Percentiles rank a stretch among this genome's conserved stretches.
phyloP scores from a whole-genome alignment of 2,797 vertebrate genomes.

The Apogon hyalosoma region DNA sequence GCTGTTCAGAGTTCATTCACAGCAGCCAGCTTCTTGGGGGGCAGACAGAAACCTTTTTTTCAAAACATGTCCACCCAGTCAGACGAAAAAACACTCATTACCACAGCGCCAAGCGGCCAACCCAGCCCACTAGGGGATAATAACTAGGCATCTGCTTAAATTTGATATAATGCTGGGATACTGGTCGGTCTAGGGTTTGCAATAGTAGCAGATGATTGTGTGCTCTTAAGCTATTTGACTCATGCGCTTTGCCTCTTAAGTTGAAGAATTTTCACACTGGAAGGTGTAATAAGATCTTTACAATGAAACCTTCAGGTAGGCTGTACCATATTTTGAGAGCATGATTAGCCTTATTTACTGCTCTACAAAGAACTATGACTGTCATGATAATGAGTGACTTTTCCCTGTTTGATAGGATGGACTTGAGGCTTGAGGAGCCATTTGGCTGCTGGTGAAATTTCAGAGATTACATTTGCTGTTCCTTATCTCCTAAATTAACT shows the following conservation, averaged over 20 bases:
- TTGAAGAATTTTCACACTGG: constrained; percentile 42
- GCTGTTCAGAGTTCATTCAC: constrained; percentile 41
- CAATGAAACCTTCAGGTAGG: constrained; percentile 31
- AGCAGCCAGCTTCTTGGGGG: constrained; percentile 44
- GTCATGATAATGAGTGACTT: constrained; percentile 43
- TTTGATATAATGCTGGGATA: constrained; percentile 76
- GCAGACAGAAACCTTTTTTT: constrained; percentile 60
- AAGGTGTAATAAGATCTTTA: constrained; percentile 51
- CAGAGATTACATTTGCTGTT: constrained; percentile 76
- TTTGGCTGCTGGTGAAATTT: constrained; percentile 72
- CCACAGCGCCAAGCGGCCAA: constrained; percentile 69
- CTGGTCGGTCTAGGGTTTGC: constrained; percentile 54
- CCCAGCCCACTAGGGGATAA: constrained; percentile 74
- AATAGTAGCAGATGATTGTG: constrained; percentile 43
- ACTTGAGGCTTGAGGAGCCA: constrained; percentile 49
- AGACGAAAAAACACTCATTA: constrained; percentile 84
- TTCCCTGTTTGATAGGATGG: constrained; percentile 34
- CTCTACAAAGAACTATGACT: constrained; percentile 36
- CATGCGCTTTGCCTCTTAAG: constrained; percentile 37
- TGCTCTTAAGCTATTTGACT: constrained; percentile 58
- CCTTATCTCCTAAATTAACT: constrained; percentile 82
- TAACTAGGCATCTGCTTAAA: constrained; percentile 79
- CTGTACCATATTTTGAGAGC: constrained; percentile 36
- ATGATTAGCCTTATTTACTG: constrained; percentile 64
- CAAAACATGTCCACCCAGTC: constrained; percentile 86